Percentiles rank a stretch among this genome's conserved stretches.
Evolutionary conservation across 2,113 vertebrate genomes (phyloP).

Genomic region (Aythya baeri): DNA sequence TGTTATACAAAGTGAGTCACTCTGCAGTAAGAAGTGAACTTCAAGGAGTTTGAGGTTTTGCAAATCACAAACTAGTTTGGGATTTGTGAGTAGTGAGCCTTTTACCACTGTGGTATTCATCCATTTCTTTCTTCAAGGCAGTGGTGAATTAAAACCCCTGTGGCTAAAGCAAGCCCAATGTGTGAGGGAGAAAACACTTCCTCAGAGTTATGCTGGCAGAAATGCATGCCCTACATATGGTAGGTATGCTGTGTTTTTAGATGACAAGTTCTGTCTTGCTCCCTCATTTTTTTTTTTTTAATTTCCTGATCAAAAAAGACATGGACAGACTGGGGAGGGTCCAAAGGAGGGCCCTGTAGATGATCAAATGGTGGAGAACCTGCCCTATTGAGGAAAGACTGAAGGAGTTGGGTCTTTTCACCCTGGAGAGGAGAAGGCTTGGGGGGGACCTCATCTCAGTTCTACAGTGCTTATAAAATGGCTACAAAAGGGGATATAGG

Average conservation of each 20-base stretch:
- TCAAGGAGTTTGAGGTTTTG: neutral
- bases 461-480: neutral
- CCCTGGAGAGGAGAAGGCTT: neutral
- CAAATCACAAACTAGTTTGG: neutral
- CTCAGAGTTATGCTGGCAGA: neutral
- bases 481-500: neutral
- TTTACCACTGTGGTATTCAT: neutral
- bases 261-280: neutral
- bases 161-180: fast-evolving
- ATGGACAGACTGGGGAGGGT: neutral
- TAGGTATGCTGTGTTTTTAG: neutral
- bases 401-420: neutral
- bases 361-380: neutral
- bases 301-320: neutral
- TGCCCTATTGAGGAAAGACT: neutral
- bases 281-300: neutral
- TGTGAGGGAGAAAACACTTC: neutral
- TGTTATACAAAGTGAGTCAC: conserved; percentile 7
- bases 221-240: neutral
- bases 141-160: neutral
- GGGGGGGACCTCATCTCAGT: neutral
- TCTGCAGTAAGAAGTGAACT: neutral
- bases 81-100: neutral
- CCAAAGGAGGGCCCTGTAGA: neutral
- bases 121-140: neutral